These are phyloP conservation scores for Metaphire vulgaris DNA, from an alignment of 1,140 invertebrate genomes.

Conservation along the genomic window DNA sequence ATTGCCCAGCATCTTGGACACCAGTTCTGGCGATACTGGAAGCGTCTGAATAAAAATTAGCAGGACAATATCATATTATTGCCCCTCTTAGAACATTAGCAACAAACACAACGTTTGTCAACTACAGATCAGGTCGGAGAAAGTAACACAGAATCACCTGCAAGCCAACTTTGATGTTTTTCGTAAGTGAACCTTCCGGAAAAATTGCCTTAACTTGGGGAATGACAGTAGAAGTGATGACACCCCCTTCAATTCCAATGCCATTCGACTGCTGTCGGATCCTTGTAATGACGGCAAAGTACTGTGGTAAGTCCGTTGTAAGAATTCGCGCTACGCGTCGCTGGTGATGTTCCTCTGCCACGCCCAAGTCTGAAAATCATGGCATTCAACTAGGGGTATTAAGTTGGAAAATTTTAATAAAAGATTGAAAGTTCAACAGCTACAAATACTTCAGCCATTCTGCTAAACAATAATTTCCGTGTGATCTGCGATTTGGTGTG, in stretches of 20 bases:
- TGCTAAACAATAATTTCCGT: too few relatives aligned
- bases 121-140: too few relatives aligned
- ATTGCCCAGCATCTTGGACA: constrained; percentile 90
- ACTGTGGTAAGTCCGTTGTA: constrained; percentile 96
- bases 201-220: constrained; percentile 99
- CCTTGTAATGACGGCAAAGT: constrained; percentile 94
- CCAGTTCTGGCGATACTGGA: constrained; percentile 90
- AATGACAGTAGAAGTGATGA: constrained; percentile 95
- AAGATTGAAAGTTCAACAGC: too few relatives aligned
- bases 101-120: too few relatives aligned
- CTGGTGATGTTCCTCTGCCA: constrained; percentile 76
- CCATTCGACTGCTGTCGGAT: constrained; percentile 93
- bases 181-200: constrained; percentile 94
- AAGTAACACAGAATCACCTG: constrained; percentile 88
- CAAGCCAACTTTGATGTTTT: constrained; percentile 99
- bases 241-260: constrained; percentile 95
- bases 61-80: too few relatives aligned
- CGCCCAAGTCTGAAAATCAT: constrained; percentile 79
- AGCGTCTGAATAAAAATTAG: constrained; percentile 77
- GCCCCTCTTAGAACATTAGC: too few relatives aligned
- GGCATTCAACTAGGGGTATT: too few relatives aligned
- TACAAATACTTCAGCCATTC: too few relatives aligned
- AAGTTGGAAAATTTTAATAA: too few relatives aligned
- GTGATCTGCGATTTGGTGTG: too few relatives aligned
- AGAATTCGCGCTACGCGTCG: constrained; percentile 89